Evolutionary conservation across 2,797 vertebrate genomes (phyloP), one percentile per base, ranked within the genome.

Genomic region (Pterois miles): DNA sequence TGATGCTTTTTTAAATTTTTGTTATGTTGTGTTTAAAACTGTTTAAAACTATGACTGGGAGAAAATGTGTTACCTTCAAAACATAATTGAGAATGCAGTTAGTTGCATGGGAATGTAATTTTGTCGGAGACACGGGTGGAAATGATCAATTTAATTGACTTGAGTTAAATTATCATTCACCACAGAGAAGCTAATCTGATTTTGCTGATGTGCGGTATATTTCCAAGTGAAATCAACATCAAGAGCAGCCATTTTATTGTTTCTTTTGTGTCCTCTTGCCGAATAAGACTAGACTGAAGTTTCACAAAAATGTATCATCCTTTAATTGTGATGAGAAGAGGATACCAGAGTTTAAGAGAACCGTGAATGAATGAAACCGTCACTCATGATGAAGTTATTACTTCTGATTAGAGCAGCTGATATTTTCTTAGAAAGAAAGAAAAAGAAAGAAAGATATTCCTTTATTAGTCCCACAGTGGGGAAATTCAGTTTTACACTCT

Each of bases 51-150:
- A n/a, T 20, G 1, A 7, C 40, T 10, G 16, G 0, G 40, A 18
- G 0, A 18, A 43, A 43, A 18, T 18, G 18, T 1, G 14, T 48
- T 48, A n/a, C 46, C 0, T 8, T 48, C 0, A 16, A 43, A 43
- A 43, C 16, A 0, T 43, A 0, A 43, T 43, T 48, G 20, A 48
- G 46, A 14, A 48, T 48, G n/a, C 46, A 48, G 46, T 48, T 48
- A 48, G 20, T 48, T 48, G 20, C n/a, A 5, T n/a, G 8, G 46
- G 20, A 48, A 10, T 0, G 8, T 18, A 43, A 43, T 43, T 4
- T 48, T n/a, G 0, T n/a, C 9, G 46, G 46, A 48, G 1, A n/a
- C 18, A n/a, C 4, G 0, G 46, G 4, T n/a, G 20, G 14, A 48
- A 48, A 48, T 48, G 0, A 48, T 10, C n/a, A n/a, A n/a, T n/a